phyloP scores from a whole-genome alignment of 2,888 invertebrate species.

The Stenurella melanura region DNA sequence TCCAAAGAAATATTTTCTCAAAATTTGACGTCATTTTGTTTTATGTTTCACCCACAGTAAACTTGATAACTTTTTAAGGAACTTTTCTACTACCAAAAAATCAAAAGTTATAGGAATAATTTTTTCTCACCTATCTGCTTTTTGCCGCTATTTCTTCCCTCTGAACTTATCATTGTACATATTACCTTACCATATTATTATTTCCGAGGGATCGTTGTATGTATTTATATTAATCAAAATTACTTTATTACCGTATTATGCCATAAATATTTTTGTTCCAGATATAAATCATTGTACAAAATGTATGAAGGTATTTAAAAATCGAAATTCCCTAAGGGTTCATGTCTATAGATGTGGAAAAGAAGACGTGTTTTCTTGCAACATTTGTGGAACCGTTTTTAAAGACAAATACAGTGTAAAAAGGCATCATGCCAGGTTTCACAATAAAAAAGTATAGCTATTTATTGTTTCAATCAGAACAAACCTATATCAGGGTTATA shows the following conservation, averaged over 20 bases:
- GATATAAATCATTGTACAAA: conserved; percentile 6
- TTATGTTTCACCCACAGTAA: too few relatives aligned
- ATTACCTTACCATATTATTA: too few relatives aligned
- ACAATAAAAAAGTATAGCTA: background rate
- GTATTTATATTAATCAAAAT: background rate
- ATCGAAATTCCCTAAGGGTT: background rate
- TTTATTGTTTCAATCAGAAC: too few relatives aligned
- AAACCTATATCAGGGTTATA: too few relatives aligned
- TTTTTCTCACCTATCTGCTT: too few relatives aligned
- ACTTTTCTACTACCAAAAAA: too few relatives aligned
- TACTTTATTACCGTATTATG: background rate
- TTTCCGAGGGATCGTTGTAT: background rate
- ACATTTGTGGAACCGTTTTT: conserved; percentile 52
- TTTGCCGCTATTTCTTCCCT: too few relatives aligned
- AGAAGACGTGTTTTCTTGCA: conserved; percentile 53
- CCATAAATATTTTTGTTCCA: background rate
- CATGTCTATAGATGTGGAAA: conserved; percentile 48
- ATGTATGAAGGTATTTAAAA: background rate
- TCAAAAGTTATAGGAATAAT: too few relatives aligned
- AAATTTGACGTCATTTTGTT: too few relatives aligned
- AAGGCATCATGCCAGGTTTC: conserved; percentile 19
- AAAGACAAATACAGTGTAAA: conserved; percentile 46
- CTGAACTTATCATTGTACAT: too few relatives aligned
- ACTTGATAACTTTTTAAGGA: too few relatives aligned
- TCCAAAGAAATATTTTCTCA: too few relatives aligned